These are phyloP conservation scores for Isurus oxyrinchus DNA, from an alignment of 2,113 vertebrate genomes.

Conservation along the genomic window DNA sequence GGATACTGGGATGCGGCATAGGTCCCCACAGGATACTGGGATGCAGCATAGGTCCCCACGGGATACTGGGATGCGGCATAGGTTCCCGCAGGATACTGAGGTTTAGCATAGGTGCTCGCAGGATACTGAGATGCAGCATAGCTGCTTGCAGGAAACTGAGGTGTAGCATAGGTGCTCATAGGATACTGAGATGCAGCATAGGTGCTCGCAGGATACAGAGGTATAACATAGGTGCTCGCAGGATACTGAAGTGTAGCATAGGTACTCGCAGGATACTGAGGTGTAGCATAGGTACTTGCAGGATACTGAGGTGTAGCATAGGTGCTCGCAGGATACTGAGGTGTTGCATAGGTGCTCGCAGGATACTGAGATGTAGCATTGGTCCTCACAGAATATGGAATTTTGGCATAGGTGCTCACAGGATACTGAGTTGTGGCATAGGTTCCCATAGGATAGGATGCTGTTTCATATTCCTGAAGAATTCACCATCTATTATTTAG, in stretches of 20 bases:
- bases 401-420: background rate
- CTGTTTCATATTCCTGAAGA: slow-evolving; percentile 27
- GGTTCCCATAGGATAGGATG: slow-evolving; percentile 7
- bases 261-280: background rate
- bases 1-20: background rate
- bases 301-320: background rate
- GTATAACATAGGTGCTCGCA: background rate
- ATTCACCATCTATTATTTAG: slow-evolving; percentile 26
- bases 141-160: background rate
- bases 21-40: background rate
- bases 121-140: background rate
- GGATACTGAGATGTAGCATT: background rate
- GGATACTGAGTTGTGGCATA: slow-evolving; percentile 14
- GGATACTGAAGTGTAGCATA: background rate
- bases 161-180: background rate
- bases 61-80: background rate
- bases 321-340: background rate
- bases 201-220: background rate
- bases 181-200: background rate
- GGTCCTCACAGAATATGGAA: background rate
- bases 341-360: background rate
- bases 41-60: background rate
- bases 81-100: background rate
- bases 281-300: background rate
- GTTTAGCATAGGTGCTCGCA: background rate